phyloP scores from a whole-genome alignment of 1,140 invertebrate species.

The Battus philenor region DNA sequence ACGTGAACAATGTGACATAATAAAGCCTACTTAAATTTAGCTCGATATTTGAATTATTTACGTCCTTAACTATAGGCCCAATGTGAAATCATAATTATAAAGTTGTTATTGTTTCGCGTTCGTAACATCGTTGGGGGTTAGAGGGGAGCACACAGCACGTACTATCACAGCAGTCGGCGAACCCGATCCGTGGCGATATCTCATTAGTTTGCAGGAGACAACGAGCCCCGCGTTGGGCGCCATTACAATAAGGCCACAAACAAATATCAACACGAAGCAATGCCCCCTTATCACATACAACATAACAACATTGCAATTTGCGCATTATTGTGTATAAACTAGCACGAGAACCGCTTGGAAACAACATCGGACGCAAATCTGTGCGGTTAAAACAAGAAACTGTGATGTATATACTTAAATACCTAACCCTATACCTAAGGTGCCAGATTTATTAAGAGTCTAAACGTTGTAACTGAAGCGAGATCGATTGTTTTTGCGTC shows the following conservation, averaged over 20 bases:
- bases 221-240: slow-evolving; percentile 41
- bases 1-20: background rate
- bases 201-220: slow-evolving; percentile 21
- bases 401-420: slow-evolving; percentile 3
- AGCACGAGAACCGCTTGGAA: slow-evolving; percentile 28
- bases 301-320: slow-evolving; percentile 38
- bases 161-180: slow-evolving; percentile 67
- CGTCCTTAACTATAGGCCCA: slow-evolving; percentile 41
- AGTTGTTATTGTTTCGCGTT: slow-evolving; percentile 24
- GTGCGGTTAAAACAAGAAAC: slow-evolving; percentile 29
- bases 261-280: slow-evolving; percentile 56
- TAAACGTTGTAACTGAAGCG: slow-evolving; percentile 49
- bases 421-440: slow-evolving; percentile 28
- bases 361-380: slow-evolving; percentile 38
- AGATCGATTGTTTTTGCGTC: slow-evolving; percentile 62
- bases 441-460: slow-evolving; percentile 39
- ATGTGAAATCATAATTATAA: slow-evolving; percentile 26
- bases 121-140: slow-evolving; percentile 24
- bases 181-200: slow-evolving; percentile 28
- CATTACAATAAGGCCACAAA: slow-evolving; percentile 68
- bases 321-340: slow-evolving; percentile 32
- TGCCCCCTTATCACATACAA: slow-evolving; percentile 29
- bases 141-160: slow-evolving; percentile 64
- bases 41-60: slow-evolving; percentile 9
- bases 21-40: slow-evolving; percentile 14